These are phyloP conservation scores for Albula glossodonta DNA, from an alignment of 2,113 vertebrate species.

Conservation along the genomic window DNA sequence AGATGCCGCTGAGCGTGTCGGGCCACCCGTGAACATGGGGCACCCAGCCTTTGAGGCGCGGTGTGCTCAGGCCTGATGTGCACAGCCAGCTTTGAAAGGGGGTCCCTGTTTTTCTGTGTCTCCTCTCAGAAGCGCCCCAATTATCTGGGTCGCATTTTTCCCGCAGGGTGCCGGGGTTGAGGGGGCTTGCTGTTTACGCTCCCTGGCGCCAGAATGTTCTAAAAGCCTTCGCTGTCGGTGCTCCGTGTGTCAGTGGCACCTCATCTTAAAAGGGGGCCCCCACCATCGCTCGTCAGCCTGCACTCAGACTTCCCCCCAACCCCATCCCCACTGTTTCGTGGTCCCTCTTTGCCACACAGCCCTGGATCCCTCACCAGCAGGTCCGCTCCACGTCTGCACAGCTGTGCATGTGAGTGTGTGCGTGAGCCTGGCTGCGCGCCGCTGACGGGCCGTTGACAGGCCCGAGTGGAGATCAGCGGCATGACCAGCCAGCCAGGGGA, in stretches of 20 bases:
- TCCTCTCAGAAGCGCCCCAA: neutral
- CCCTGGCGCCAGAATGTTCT: neutral
- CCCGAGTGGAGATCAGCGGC: conserved; percentile 43
- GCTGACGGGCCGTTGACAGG: conserved; percentile 60
- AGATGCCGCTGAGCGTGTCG: too few species aligned
- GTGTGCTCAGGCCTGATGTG: too few species aligned
- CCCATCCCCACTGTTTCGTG: neutral
- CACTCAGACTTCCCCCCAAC: neutral
- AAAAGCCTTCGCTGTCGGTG: neutral
- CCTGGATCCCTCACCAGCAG: too few species aligned
- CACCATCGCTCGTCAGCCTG: neutral
- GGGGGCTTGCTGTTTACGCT: neutral
- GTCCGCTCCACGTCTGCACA: neutral
- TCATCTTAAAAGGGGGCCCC: conserved; percentile 20
- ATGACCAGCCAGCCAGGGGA: conserved; percentile 49
- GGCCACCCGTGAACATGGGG: too few species aligned
- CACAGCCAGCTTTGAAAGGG: too few species aligned
- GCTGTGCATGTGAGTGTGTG: conserved; percentile 45
- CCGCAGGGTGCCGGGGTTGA: too few species aligned
- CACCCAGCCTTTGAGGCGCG: too few species aligned
- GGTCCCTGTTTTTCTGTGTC: neutral
- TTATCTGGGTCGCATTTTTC: too few species aligned
- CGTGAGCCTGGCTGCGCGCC: conserved; percentile 58
- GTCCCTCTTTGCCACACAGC: neutral
- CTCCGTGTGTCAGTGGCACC: conserved; percentile 12